Percentiles rank a stretch among this genome's conserved stretches.
Conservation (phyloP, 1,140 invertebrate genomes). For the Trichomalopsis sarcophagae region DNA sequence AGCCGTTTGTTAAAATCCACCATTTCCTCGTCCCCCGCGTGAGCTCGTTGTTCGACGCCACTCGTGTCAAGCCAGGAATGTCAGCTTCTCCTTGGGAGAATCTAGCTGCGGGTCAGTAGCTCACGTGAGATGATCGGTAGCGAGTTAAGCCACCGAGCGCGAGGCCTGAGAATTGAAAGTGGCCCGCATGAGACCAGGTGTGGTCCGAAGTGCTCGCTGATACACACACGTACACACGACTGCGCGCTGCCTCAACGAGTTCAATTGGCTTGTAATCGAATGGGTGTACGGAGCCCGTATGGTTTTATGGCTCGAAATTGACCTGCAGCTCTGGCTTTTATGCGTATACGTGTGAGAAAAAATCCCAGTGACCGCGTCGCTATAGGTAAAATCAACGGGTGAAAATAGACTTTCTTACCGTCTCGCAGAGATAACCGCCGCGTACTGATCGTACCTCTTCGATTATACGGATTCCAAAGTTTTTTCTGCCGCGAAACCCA, state of each 20-base stretch:
- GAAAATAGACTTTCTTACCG: background rate
- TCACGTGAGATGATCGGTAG: background rate
- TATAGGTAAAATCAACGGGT: too few relatives aligned
- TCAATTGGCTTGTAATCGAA: conserved; percentile 56
- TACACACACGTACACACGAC: background rate
- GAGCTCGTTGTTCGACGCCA: too few relatives aligned
- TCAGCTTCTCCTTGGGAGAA: background rate
- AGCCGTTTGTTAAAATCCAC: background rate
- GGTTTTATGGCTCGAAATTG: conserved; percentile 64
- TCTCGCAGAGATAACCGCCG: background rate
- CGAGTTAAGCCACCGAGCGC: background rate
- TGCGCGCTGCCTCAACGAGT: background rate
- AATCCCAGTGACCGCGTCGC: too few relatives aligned
- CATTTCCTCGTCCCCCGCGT: background rate
- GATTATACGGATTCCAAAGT: background rate
- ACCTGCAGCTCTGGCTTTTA: conserved; percentile 19
- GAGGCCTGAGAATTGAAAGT: conserved; percentile 5
- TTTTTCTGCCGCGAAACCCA: background rate
- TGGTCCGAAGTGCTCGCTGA: conserved; percentile 47
- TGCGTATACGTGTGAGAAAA: background rate
- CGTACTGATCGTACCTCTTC: background rate
- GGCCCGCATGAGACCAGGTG: conserved; percentile 67
- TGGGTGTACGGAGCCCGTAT: conserved; percentile 62
- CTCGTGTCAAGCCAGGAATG: background rate
- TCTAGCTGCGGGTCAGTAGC: background rate